Evolutionary conservation across 2,113 vertebrate species (phyloP).

Genomic region (Cyprinus carpio): DNA sequence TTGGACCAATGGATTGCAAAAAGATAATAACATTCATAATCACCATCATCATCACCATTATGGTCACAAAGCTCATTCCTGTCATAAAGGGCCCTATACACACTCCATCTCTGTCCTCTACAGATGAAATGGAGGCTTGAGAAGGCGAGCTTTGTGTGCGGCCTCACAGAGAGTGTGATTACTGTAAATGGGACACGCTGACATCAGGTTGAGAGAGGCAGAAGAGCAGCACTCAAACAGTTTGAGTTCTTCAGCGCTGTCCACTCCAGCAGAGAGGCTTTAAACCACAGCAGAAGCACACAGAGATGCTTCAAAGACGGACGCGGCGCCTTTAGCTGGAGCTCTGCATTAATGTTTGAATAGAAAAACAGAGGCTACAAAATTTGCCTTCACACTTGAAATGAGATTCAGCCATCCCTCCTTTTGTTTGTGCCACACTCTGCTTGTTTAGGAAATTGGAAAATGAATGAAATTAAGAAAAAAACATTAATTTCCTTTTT

Average conservation of each 20-base stretch:
- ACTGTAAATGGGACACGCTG: slow-evolving; percentile 38
- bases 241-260: slow-evolving; percentile 63
- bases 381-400: not conserved
- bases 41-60: not conserved
- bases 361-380: not conserved
- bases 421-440: not conserved
- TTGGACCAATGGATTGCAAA: not conserved
- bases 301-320: not conserved
- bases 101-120: not conserved
- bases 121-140: slow-evolving; percentile 23
- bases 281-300: slow-evolving; percentile 48
- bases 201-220: slow-evolving; percentile 33
- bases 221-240: slow-evolving; percentile 48
- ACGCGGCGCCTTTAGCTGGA: not conserved
- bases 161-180: slow-evolving; percentile 27
- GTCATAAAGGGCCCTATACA: slow-evolving; percentile 8
- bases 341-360: not conserved
- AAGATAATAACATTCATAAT: slow-evolving; percentile 15
- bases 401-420: not conserved
- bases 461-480: not conserved
- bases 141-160: not conserved
- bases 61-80: not conserved
- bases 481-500: not conserved
- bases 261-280: slow-evolving; percentile 61
- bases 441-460: not conserved